phyloP scores from a whole-genome alignment of 2,888 invertebrate species.

The Hoplodrina ambigua region DNA sequence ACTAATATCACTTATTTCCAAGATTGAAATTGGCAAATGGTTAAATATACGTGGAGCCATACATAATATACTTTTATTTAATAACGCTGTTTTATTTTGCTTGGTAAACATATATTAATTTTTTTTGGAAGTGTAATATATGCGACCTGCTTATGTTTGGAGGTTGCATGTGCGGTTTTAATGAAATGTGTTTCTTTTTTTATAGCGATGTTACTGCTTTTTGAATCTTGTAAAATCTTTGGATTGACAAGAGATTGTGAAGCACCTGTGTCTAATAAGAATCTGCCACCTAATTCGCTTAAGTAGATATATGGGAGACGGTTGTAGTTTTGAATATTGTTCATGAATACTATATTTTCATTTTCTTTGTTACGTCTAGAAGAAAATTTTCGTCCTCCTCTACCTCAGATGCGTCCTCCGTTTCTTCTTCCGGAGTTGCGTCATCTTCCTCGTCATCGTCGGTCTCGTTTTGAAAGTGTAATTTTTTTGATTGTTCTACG shows the following conservation, averaged over 20 bases:
- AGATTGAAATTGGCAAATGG: too few relatives aligned
- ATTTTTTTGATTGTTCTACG: slow-evolving; percentile 9
- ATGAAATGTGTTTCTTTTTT: slow-evolving; percentile 73
- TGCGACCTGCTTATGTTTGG: slow-evolving; percentile 62
- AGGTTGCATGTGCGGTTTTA: slow-evolving; percentile 75
- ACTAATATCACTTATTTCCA: too few relatives aligned
- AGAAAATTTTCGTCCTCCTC: slow-evolving; percentile 49
- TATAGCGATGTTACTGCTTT: slow-evolving; percentile 23
- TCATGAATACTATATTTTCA: slow-evolving; percentile 45
- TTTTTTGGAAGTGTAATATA: slow-evolving; percentile 39
- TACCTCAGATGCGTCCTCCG: not conserved
- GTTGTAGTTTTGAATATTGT: slow-evolving; percentile 30
- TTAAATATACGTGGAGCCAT: too few relatives aligned
- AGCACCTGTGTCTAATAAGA: slow-evolving; percentile 61
- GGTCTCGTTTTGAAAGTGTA: slow-evolving; percentile 17
- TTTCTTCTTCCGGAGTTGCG: not conserved
- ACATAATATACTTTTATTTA: too few relatives aligned
- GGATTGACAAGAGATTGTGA: slow-evolving; percentile 56
- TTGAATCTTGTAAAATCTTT: slow-evolving; percentile 24
- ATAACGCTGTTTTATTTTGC: too few relatives aligned
- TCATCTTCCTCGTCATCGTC: not conserved
- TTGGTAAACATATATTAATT: too few relatives aligned
- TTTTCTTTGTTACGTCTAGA: slow-evolving; percentile 10
- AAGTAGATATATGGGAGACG: slow-evolving; percentile 54
- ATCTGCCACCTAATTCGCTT: slow-evolving; percentile 56